Conservation (phyloP, 2,888 invertebrate species). For the Trachelus stipa region DNA sequence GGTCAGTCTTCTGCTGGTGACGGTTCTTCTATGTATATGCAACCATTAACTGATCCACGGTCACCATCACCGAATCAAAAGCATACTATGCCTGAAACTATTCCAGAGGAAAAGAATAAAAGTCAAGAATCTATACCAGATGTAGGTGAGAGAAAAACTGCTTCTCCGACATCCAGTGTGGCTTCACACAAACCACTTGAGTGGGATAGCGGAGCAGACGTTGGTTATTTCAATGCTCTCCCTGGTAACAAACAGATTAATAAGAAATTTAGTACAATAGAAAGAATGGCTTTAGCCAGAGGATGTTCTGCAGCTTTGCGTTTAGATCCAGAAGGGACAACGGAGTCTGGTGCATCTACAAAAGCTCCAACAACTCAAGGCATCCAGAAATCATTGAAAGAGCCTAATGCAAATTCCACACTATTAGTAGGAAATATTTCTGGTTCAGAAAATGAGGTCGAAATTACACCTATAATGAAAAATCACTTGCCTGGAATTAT, state of each 20-base stretch:
- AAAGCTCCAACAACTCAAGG: constrained; percentile 31
- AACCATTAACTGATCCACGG: constrained; percentile 35
- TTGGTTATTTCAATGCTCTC: constrained; percentile 77
- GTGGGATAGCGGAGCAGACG: constrained; percentile 91
- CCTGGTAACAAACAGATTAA: constrained; percentile 64
- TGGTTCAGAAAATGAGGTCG: constrained; percentile 57
- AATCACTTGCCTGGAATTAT: constrained; percentile 49
- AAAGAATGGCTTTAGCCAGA: constrained; percentile 71
- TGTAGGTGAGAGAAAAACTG: constrained; percentile 59
- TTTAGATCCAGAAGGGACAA: constrained; percentile 67
- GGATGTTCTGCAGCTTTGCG: constrained; percentile 64
- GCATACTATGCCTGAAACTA: constrained; percentile 37
- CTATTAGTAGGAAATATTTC: constrained; percentile 42
- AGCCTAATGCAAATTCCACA: constrained; percentile 62
- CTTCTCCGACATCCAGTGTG: constrained; percentile 79
- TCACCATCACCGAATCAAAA: constrained; percentile 47
- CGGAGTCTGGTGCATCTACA: constrained; percentile 42
- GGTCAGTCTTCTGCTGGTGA: constrained; percentile 57
- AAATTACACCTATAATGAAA: constrained; percentile 62
- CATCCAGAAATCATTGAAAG: constrained; percentile 27
- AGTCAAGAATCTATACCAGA: constrained; percentile 40
- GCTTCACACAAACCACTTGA: constrained; percentile 82
- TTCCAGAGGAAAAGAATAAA: constrained; percentile 49
- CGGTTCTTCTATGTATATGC: constrained; percentile 41
- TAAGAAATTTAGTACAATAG: constrained; percentile 73